These are phyloP conservation scores for Myotis davidii DNA, from an alignment of 2,113 vertebrate genomes.

Conservation along the genomic window DNA sequence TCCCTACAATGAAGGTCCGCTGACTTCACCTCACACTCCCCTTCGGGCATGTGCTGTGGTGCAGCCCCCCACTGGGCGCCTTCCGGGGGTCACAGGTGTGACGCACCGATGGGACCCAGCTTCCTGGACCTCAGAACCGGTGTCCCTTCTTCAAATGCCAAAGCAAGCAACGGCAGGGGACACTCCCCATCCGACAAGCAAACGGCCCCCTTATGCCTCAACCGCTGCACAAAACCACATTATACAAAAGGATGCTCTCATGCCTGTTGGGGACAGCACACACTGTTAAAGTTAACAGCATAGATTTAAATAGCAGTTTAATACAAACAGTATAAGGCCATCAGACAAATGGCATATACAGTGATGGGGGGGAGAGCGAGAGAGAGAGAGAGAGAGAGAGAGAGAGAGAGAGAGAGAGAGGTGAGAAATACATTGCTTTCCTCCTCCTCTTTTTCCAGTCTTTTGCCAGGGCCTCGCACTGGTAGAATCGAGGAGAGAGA, in stretches of 20 bases:
- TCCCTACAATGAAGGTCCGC: too few species aligned
- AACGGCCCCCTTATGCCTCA: accelerated
- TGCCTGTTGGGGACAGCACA: accelerated
- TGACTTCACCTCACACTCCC: accelerated
- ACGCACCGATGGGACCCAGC: accelerated
- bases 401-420: background rate
- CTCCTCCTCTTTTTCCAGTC: background rate
- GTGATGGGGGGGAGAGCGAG: too few species aligned
- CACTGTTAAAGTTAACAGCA: background rate
- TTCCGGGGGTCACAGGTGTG: background rate
- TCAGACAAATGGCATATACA: accelerated
- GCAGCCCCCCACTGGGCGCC: accelerated
- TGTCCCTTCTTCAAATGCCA: background rate
- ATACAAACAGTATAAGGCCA: accelerated
- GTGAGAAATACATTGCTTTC: background rate
- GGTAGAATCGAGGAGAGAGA: too few species aligned
- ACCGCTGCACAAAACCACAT: accelerated
- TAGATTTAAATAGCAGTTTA: too few species aligned
- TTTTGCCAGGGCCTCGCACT: background rate
- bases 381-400: background rate
- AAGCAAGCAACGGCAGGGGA: too few species aligned
- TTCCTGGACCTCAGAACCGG: background rate
- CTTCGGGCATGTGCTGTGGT: accelerated
- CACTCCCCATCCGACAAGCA: accelerated
- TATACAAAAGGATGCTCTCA: accelerated